A percentile compares a stretch with the other conserved stretches of the same genome.
These are phyloP conservation scores for Morphnarchus princeps DNA, from an alignment of 2,113 vertebrate species.

Conservation along the genomic window DNA sequence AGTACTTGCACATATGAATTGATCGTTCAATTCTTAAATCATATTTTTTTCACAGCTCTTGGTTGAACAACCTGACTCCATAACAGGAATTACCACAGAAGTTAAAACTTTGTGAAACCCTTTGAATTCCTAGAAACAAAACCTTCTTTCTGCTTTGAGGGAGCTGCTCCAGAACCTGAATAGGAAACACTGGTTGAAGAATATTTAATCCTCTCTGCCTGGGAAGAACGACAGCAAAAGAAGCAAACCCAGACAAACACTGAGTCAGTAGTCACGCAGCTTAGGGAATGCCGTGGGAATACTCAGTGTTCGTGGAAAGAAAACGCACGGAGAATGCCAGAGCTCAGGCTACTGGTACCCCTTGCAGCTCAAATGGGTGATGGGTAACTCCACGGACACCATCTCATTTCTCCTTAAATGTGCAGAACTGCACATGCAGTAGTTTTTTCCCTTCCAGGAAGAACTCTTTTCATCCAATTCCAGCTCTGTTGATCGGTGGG, in stretches of 20 bases:
- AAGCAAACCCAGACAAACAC: background rate
- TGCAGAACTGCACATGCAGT: background rate
- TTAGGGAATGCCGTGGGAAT: background rate
- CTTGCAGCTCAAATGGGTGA: background rate
- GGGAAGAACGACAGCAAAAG: background rate
- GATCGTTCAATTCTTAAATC: accelerated
- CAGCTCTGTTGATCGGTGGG: background rate
- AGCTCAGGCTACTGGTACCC: background rate
- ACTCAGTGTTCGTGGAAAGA: background rate
- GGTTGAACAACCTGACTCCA: background rate
- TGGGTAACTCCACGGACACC: background rate
- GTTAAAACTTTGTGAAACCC: background rate
- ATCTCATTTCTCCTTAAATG: background rate
- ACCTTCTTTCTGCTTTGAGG: background rate
- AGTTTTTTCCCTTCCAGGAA: background rate
- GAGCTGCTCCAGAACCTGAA: background rate
- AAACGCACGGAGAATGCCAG: background rate
- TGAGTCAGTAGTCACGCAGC: background rate
- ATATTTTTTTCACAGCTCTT: background rate
- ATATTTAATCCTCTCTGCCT: background rate
- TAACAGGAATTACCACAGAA: background rate
- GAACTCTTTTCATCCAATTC: background rate
- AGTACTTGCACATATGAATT: background rate
- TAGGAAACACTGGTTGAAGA: background rate
- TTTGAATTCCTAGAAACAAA: background rate